A percentile compares a stretch with the other conserved stretches of the same genome.
Evolutionary conservation across 2,888 invertebrate species (phyloP).

Genomic region (Lypha dubia): DNA sequence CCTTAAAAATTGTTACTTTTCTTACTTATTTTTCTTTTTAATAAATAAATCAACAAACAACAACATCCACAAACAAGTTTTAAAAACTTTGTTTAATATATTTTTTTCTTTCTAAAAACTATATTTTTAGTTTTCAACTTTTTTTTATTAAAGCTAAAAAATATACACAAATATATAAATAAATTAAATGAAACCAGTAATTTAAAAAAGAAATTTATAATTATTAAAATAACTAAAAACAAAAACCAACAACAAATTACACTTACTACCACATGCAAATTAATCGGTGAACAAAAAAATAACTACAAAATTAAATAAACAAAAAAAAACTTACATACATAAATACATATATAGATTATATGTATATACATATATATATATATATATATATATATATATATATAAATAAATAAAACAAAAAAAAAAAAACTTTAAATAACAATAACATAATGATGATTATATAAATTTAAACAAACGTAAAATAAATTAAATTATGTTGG

Average conservation of each 20-base stretch:
- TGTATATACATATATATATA: no score
- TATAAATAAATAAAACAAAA: conserved; percentile 59
- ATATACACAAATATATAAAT: conserved; percentile 52
- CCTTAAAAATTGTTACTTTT: conserved; percentile 63
- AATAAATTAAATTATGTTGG: conserved; percentile 56
- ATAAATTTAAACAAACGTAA: conserved; percentile 59
- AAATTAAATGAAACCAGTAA: conserved; percentile 34
- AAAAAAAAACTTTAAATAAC: conserved; percentile 60
- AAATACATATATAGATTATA: no score
- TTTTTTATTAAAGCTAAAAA: conserved; percentile 44
- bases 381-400: conserved; percentile 5
- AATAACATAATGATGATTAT: conserved; percentile 38
- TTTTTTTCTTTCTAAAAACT: conserved; percentile 21
- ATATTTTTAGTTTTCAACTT: conserved; percentile 27
- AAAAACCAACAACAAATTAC: conserved; percentile 65
- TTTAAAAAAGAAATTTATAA: conserved; percentile 64
- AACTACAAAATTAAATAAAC: conserved; percentile 52
- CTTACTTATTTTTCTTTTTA: conserved; percentile 61
- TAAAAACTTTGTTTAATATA: conserved; percentile 39
- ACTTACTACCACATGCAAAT: conserved; percentile 69
- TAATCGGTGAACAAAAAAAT: conserved; percentile 62
- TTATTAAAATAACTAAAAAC: conserved; percentile 49
- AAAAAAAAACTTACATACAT: no score
- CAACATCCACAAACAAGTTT: conserved; percentile 28
- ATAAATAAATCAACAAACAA: conserved; percentile 59